These are phyloP conservation scores for Drosophila nr. fundita DNA, from an alignment of 2,888 invertebrate species.

Conservation along the genomic window DNA sequence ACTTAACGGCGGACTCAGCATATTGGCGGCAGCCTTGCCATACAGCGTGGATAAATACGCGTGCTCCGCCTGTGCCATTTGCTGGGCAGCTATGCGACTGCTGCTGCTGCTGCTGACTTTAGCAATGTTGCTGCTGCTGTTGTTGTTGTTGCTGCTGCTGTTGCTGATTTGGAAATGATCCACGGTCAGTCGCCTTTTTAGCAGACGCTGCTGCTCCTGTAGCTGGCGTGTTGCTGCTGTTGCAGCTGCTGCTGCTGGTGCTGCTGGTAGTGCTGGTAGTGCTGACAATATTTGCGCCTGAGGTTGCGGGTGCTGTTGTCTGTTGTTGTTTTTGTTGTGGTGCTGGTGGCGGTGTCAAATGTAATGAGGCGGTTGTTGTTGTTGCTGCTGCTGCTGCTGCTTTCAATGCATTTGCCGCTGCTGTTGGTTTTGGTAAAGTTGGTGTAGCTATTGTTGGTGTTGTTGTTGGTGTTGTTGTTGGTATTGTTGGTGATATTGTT, in stretches of 20 bases:
- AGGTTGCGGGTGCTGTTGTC: slow-evolving; percentile 15
- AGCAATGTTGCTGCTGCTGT: slow-evolving; percentile 10
- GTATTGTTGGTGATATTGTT: slow-evolving; percentile 56
- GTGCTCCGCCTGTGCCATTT: slow-evolving; percentile 81
- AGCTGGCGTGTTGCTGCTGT: slow-evolving; percentile 44
- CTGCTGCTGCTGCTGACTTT: slow-evolving; percentile 14
- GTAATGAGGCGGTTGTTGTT: slow-evolving; percentile 45
- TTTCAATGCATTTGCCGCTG: slow-evolving; percentile 35
- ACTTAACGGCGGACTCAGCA: slow-evolving; percentile 83
- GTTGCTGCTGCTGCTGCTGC: slow-evolving; percentile 32
- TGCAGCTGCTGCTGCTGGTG: slow-evolving; percentile 30
- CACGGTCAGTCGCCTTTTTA: slow-evolving; percentile 57
- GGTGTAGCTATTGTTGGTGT: slow-evolving; percentile 51
- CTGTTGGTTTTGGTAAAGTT: slow-evolving; percentile 18
- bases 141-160: slow-evolving; percentile 22
- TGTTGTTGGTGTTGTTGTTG: slow-evolving; percentile 19
- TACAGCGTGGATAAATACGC: slow-evolving; percentile 81
- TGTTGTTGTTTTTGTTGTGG: slow-evolving; percentile 59
- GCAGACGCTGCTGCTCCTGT: slow-evolving; percentile 48
- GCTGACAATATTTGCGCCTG: not conserved
- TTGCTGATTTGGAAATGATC: slow-evolving; percentile 37
- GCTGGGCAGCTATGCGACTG: slow-evolving; percentile 67
- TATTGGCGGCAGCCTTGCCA: slow-evolving; percentile 81
- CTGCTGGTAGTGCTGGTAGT: slow-evolving; percentile 29
- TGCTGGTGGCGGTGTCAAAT: slow-evolving; percentile 65